These are phyloP conservation scores for Natator depressus DNA, from an alignment of 2,113 vertebrate species.

Conservation along the genomic window DNA sequence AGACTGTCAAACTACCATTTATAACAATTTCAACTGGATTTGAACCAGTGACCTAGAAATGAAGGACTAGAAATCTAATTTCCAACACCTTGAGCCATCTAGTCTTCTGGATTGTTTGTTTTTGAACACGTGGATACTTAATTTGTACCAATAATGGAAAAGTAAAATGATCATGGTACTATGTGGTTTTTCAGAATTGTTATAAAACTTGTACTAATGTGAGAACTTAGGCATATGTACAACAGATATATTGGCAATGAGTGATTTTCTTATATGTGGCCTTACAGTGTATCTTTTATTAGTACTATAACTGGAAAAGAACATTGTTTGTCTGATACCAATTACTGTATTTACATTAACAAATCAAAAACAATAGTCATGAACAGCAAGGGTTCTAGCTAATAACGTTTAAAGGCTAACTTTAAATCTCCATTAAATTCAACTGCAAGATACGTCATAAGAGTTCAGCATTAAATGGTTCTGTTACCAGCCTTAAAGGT, in stretches of 20 bases:
- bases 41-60: not conserved
- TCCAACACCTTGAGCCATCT: not conserved
- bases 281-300: not conserved
- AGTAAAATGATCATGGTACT: not conserved
- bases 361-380: slow-evolving; percentile 8
- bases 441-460: slow-evolving; percentile 20
- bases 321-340: not conserved
- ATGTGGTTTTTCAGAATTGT: not conserved
- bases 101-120: not conserved
- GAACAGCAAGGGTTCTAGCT: slow-evolving; percentile 36
- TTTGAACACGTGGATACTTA: not conserved
- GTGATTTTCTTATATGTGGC: not conserved
- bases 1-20: not conserved
- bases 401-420: slow-evolving; percentile 15
- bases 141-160: not conserved
- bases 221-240: not conserved
- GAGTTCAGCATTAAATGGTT: slow-evolving; percentile 26
- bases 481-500: not conserved
- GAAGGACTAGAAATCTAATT: not conserved
- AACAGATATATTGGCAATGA: not conserved
- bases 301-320: slow-evolving; percentile 1
- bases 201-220: not conserved
- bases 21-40: not conserved
- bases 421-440: slow-evolving; percentile 27
- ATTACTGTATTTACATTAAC: slow-evolving; percentile 8